These are phyloP conservation scores for Trisateles emortualis DNA, from an alignment of 2,888 invertebrate genomes.

Conservation along the genomic window DNA sequence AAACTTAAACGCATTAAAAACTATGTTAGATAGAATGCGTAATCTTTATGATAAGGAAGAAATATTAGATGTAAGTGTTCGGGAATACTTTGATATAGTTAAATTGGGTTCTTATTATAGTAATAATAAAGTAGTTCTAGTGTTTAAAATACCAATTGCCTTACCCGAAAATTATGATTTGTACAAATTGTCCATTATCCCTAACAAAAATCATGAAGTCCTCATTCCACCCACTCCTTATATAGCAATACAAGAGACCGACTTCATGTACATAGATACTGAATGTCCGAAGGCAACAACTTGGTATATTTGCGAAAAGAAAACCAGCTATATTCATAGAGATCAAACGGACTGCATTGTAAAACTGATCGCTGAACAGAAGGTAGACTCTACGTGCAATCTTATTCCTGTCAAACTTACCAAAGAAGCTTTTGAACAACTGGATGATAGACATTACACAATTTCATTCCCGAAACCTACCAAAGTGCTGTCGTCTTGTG, in stretches of 20 bases:
- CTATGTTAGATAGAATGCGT: conserved; percentile 26
- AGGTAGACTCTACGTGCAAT: conserved; percentile 1
- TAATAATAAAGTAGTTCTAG: conserved; percentile 18
- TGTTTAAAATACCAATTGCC: conserved; percentile 23
- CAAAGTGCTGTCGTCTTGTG: conserved; percentile 1
- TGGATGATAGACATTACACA: conserved; percentile 15
- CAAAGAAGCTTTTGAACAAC: conserved; percentile 6
- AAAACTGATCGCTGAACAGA: conserved; percentile 5
- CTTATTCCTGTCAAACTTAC: background rate
- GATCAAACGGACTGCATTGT: background rate
- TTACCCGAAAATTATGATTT: background rate
- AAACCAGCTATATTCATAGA: background rate
- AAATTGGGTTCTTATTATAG: conserved; percentile 26
- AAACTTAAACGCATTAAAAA: conserved; percentile 9
- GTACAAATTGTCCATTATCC: conserved; percentile 11
- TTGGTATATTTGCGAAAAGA: conserved; percentile 15
- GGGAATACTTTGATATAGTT: conserved; percentile 33
- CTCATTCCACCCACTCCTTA: conserved; percentile 24
- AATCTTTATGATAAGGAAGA: conserved; percentile 27
- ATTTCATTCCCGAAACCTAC: conserved; percentile 4
- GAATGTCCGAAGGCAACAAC: conserved; percentile 23
- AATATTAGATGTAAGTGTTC: conserved; percentile 23
- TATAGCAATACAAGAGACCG: conserved; percentile 22
- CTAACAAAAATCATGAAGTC: conserved; percentile 21
- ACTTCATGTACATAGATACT: conserved; percentile 31